Percentiles rank a stretch among this genome's conserved stretches.
These are phyloP conservation scores for Philopotamus ludificatus DNA, from an alignment of 1,140 invertebrate species.

Conservation along the genomic window DNA sequence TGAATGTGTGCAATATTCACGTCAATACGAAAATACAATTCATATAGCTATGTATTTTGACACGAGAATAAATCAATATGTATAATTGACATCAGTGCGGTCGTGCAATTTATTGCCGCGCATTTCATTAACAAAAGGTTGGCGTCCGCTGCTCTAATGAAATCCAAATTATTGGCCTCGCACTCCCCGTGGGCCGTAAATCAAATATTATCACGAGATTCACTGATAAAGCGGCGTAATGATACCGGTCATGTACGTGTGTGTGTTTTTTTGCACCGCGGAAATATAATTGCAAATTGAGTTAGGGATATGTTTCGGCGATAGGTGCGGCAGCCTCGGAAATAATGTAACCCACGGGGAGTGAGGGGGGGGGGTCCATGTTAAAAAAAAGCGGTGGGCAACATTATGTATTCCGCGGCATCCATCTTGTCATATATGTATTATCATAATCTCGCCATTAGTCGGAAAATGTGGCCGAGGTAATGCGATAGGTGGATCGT, in stretches of 20 bases:
- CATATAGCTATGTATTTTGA: too few relatives aligned
- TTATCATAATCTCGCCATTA: conserved; percentile 4
- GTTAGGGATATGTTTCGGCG: too few relatives aligned
- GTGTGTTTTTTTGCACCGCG: conserved; percentile 15
- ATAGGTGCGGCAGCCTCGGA: too few relatives aligned
- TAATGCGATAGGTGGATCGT: neutral
- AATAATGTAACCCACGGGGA: neutral
- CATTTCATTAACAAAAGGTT: too few relatives aligned
- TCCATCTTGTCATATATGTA: conserved; percentile 16
- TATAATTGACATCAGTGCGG: too few relatives aligned
- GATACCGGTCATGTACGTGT: neutral
- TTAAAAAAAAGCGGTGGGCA: neutral
- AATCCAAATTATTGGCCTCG: conserved; percentile 28
- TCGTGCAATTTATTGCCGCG: too few relatives aligned
- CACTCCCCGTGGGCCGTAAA: conserved; percentile 10
- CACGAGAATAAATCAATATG: too few relatives aligned
- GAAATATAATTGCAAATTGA: conserved; percentile 15
- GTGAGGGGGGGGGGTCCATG: neutral
- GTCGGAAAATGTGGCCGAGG: neutral
- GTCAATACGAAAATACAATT: too few relatives aligned
- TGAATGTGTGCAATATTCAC: too few relatives aligned
- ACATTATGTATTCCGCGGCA: neutral
- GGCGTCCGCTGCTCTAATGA: conserved; percentile 19
- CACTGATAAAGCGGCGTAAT: conserved; percentile 9
- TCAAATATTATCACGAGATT: conserved; percentile 20